A percentile compares a stretch with the other conserved stretches of the same genome.
Evolutionary conservation across 2,888 invertebrate species (phyloP).

Genomic region (Athalia rosae): DNA sequence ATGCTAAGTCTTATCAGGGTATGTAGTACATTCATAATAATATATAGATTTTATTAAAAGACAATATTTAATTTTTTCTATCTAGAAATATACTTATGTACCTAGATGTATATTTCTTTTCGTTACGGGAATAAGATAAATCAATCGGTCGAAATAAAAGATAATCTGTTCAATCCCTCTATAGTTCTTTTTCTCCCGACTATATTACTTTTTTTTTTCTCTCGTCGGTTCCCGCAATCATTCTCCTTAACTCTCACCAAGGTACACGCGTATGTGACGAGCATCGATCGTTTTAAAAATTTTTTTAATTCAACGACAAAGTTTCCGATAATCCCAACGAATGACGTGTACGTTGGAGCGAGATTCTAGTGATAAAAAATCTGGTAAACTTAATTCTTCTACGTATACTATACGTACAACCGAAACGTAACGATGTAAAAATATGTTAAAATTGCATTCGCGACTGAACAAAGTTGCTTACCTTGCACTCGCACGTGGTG

Average conservation of each 20-base stretch:
- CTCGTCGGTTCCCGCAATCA: neutral
- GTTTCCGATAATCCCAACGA: too few species aligned
- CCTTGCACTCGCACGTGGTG: constrained; percentile 85
- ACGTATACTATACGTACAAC: neutral
- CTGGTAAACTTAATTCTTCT: too few species aligned
- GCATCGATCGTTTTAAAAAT: neutral
- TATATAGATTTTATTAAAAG: constrained; percentile 17
- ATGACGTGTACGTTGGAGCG: too few species aligned
- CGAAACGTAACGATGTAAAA: neutral
- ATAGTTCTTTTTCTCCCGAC: neutral
- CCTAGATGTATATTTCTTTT: neutral
- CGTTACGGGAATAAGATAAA: constrained; percentile 14
- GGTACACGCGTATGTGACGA: neutral
- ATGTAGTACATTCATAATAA: constrained; percentile 23
- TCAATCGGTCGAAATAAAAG: neutral
- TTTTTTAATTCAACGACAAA: neutral
- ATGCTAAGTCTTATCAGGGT: constrained; percentile 36
- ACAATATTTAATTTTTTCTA: constrained; percentile 24
- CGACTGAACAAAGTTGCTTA: constrained; percentile 70
- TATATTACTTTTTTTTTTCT: neutral
- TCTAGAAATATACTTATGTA: constrained; percentile 9
- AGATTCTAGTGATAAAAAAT: too few species aligned
- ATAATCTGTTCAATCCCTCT: neutral
- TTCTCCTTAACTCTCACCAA: neutral
- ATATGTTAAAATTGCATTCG: neutral